Conservation (phyloP, 2,797 vertebrate genomes). For the Carcharodon carcharias region DNA sequence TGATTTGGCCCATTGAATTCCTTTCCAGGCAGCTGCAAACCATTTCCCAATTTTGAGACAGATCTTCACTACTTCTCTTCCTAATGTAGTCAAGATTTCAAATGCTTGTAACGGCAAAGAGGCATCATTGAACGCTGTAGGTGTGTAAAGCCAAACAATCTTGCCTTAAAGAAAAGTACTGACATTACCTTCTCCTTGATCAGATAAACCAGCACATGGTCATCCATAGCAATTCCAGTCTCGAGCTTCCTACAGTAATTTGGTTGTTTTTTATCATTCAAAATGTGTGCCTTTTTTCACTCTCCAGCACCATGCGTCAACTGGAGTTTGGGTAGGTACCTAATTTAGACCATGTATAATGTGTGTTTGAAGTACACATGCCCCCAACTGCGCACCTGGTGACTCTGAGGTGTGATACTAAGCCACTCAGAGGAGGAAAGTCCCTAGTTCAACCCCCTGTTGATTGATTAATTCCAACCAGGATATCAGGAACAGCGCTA, state of each 20-base stretch:
- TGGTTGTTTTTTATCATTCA: not conserved
- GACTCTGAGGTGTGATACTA: not conserved
- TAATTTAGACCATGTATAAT: not conserved
- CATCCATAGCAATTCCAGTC: not conserved
- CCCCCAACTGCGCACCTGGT: not conserved
- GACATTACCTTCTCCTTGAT: not conserved
- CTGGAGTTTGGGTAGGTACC: not conserved
- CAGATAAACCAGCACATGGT: not conserved
- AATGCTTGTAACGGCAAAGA: not conserved
- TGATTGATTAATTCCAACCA: no score
- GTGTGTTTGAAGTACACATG: not conserved
- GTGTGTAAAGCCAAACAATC: not conserved
- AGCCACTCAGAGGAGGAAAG: no score
- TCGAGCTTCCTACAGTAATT: not conserved
- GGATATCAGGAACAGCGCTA: no score
- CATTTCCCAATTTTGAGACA: not conserved
- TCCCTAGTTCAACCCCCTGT: no score
- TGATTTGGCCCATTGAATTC: not conserved
- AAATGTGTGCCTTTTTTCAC: not conserved
- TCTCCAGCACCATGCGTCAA: not conserved
- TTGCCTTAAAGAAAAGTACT: not conserved
- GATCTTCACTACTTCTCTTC: not conserved
- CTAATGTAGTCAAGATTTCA: not conserved
- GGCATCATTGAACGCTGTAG: not conserved
- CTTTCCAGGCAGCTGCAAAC: not conserved